Base-by-base conservation (phyloP, 2,888 invertebrate species). In the Eupithecia exiguata region DNA sequence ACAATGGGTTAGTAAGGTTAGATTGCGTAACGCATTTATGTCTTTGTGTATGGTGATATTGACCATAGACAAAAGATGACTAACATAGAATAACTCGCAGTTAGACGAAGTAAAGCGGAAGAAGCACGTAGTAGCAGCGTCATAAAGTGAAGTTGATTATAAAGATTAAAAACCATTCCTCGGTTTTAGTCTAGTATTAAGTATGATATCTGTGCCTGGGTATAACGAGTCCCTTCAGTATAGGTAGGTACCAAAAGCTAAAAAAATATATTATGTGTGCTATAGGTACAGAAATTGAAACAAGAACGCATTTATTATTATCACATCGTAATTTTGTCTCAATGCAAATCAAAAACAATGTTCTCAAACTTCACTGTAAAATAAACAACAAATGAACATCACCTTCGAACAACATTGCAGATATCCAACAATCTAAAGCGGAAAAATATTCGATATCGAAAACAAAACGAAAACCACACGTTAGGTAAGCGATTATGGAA, bases 381-480 rank as follows among this genome's bases (percentile, higher is more conserved):
- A 58, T 25, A 4, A 58, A 14, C 58, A 25, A 21, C 21, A 53
- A 53, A 53, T 53, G 10, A 53, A 53, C 53, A 3, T 21, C 53
- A 21, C 53, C 53, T 21, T 53, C 53, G 10, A 10, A 53, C 53
- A 53, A 58, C 49, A 58, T 58, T 10, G 14, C 25, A 25, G 25
- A 25, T 21, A 21, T n/a, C 49, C 49, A 53, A 58, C 25, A 65
- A 66, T 66, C 40, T 38, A 14, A 40, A 40, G 5, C 21, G 40
- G 69, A 68, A 78, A 78, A 81, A 82, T 82, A 83, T 87, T 89
- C 85, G 88, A 89, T 86, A 89, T 86, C 81, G 80, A 87, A 92
- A 92, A 92, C 90, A 87, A 89, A 66, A 91, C 85, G 89, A 86
- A 90, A 91, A 92, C 93, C 93, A 86, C 92, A 90, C 86, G 87